Evolutionary conservation across 2,888 invertebrate species (phyloP).

Genomic region (Drosophila falleni): DNA sequence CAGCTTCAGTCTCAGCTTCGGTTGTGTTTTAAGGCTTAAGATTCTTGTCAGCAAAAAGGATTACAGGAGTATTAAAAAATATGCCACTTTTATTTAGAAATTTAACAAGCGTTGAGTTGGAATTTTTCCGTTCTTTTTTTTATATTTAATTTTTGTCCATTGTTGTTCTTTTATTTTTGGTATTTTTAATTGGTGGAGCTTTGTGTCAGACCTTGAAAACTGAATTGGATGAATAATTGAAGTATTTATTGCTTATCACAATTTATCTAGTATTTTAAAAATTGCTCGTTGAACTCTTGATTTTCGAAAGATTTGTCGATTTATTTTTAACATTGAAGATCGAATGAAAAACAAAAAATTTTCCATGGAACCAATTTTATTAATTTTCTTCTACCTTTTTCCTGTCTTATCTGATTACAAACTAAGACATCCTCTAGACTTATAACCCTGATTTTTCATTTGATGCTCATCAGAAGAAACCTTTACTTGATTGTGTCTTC

Average conservation of each 20-base stretch:
- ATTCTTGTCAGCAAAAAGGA: slow-evolving; percentile 76
- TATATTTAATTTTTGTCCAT: slow-evolving; percentile 7
- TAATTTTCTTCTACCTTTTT: too few species aligned
- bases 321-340: too few species aligned
- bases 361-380: too few species aligned
- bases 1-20: slow-evolving; percentile 27
- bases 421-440: slow-evolving; percentile 1
- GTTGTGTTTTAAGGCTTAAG: slow-evolving; percentile 69
- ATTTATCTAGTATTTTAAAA: background rate
- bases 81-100: slow-evolving; percentile 53
- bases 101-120: slow-evolving; percentile 48
- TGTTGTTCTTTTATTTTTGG: slow-evolving; percentile 2
- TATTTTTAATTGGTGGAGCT: slow-evolving; percentile 17
- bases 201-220: slow-evolving; percentile 30
- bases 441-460: background rate
- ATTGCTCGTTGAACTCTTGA: background rate
- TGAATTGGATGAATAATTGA: slow-evolving; percentile 10
- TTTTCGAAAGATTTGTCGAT: background rate
- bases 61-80: slow-evolving; percentile 76
- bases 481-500: background rate
- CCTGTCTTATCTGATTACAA: background rate
- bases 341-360: too few species aligned
- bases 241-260: background rate
- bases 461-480: background rate
- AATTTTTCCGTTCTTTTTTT: slow-evolving; percentile 1